Evolutionary conservation across 64 coral and sea anemone genomes (phyloP).

Genomic region (Platygyra sinensis): DNA sequence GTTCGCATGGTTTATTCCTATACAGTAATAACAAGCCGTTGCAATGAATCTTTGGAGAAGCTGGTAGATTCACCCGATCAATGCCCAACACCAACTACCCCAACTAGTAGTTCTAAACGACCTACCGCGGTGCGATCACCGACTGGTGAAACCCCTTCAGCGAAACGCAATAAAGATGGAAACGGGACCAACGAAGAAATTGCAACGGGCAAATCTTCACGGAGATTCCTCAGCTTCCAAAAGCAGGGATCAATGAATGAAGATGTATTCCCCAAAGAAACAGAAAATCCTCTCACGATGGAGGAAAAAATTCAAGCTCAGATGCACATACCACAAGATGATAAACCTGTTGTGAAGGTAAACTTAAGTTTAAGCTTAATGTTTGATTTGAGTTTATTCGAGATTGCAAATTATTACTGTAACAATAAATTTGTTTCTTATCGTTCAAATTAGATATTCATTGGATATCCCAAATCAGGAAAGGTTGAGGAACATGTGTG

Average conservation of each 20-base stretch:
- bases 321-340: slow-evolving; percentile 1
- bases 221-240: neutral
- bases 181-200: neutral
- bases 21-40: neutral
- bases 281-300: neutral
- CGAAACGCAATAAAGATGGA: slow-evolving; percentile 7
- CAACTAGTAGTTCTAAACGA: slow-evolving; percentile 7
- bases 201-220: neutral
- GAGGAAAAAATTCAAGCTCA: neutral
- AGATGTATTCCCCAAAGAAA: neutral
- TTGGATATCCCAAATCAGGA: too few relatives aligned
- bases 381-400: neutral
- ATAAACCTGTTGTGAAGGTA: neutral
- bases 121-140: neutral
- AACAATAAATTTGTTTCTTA: neutral
- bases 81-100: neutral
- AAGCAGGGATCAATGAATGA: neutral
- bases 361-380: too few relatives aligned
- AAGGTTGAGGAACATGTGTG: too few relatives aligned
- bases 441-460: too few relatives aligned
- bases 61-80: neutral
- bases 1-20: neutral
- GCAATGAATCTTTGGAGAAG: slow-evolving; percentile 6
- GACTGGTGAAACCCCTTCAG: slow-evolving; percentile 12
- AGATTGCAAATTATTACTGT: neutral